Evolutionary conservation across 2,888 invertebrate species (phyloP).

Genomic region (Heliconius ismenius): DNA sequence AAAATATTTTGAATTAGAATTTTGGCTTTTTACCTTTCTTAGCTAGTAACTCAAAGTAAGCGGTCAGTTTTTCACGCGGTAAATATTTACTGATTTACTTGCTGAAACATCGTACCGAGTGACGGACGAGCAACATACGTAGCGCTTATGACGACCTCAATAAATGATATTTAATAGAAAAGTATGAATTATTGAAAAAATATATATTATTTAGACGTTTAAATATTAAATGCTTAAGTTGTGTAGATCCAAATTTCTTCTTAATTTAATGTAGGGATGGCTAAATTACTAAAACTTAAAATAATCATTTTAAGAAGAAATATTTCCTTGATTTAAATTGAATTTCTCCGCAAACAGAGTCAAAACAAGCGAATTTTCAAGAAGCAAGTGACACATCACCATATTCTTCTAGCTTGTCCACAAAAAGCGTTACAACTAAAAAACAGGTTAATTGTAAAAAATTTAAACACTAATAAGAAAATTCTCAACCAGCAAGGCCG

Average conservation of each 20-base stretch:
- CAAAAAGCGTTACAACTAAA: not conserved
- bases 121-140: constrained; percentile 54
- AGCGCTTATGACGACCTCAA: constrained; percentile 3
- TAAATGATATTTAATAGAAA: constrained; percentile 9
- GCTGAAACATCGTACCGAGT: constrained; percentile 50
- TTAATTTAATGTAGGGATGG: too few relatives aligned
- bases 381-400: not conserved
- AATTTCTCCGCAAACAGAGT: not conserved
- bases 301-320: not conserved
- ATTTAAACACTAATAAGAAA: not conserved
- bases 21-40: not conserved
- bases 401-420: not conserved
- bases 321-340: not conserved
- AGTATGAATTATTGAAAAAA: too few relatives aligned
- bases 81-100: constrained; percentile 60
- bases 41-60: not conserved
- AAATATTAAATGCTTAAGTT: too few relatives aligned
- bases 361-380: not conserved
- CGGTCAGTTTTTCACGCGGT: constrained; percentile 48
- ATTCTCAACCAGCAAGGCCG: constrained; percentile 32
- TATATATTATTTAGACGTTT: too few relatives aligned
- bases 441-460: too few relatives aligned
- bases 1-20: too few relatives aligned
- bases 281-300: too few relatives aligned
- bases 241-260: too few relatives aligned